phyloP scores from a whole-genome alignment of 2,113 vertebrate genomes.

The Bucco capensis region DNA sequence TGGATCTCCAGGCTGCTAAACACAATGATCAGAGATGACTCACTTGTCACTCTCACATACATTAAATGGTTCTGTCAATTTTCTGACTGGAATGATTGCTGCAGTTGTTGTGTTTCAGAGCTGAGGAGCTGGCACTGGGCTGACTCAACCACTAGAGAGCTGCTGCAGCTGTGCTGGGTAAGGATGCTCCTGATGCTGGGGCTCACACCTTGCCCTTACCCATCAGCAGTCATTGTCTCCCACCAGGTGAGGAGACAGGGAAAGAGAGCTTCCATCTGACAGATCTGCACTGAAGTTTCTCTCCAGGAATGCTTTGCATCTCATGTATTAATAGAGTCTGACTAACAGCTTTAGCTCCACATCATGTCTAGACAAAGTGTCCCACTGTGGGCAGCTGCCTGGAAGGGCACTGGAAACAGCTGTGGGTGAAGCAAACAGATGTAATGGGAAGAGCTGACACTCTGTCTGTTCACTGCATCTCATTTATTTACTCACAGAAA shows the following conservation, averaged over 20 bases:
- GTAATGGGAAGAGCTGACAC: neutral
- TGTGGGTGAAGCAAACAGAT: neutral
- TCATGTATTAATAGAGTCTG: conserved; percentile 16
- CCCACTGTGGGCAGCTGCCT: neutral
- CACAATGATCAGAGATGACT: conserved; percentile 35
- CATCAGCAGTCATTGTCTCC: neutral
- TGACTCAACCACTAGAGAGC: neutral
- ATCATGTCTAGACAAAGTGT: conserved; percentile 33
- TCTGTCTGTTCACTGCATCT: neutral
- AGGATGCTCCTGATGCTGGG: neutral
- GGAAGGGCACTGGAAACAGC: conserved; percentile 8
- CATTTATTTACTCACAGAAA: neutral
- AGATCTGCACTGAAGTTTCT: neutral
- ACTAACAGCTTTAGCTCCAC: conserved; percentile 27
- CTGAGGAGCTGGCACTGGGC: neutral
- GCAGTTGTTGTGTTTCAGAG: neutral
- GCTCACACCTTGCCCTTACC: neutral
- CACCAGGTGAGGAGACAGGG: neutral
- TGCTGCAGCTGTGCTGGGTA: neutral
- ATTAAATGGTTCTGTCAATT: neutral
- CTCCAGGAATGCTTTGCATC: conserved; percentile 32
- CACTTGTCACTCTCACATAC: conserved; percentile 32
- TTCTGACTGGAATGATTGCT: neutral
- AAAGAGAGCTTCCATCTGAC: neutral
- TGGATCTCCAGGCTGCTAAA: neutral